A percentile compares a stretch with the other conserved stretches of the same genome.
These are phyloP conservation scores for Sebastes steindachneri DNA, from an alignment of 2,797 vertebrate genomes.

Conservation along the genomic window DNA sequence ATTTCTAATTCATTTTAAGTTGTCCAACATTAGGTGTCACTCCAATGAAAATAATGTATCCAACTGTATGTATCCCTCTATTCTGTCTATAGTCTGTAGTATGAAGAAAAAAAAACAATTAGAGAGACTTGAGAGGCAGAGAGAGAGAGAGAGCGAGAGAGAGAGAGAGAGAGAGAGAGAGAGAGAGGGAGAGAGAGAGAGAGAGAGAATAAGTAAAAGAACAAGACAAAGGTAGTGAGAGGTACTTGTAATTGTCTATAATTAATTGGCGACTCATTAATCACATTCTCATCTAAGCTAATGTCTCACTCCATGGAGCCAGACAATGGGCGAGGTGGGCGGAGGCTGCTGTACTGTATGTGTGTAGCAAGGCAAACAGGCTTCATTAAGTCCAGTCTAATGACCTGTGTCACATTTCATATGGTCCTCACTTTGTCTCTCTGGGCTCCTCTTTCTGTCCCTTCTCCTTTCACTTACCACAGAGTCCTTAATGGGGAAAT, in stretches of 20 bases:
- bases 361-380: slow-evolving; percentile 64
- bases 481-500: neutral
- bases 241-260: slow-evolving; percentile 55
- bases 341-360: neutral
- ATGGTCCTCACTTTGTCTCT: slow-evolving; percentile 25
- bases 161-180: no score
- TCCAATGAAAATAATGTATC: neutral
- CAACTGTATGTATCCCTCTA: neutral
- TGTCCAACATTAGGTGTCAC: neutral
- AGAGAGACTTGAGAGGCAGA: neutral
- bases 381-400: slow-evolving; percentile 73
- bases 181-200: no score
- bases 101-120: neutral
- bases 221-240: slow-evolving; percentile 21
- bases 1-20: neutral
- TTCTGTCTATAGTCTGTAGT: neutral
- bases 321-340: slow-evolving; percentile 27
- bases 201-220: neutral
- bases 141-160: neutral
- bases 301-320: slow-evolving; percentile 49
- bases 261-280: slow-evolving; percentile 69
- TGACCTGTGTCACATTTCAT: slow-evolving; percentile 68
- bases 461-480: neutral
- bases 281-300: slow-evolving; percentile 61
- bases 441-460: neutral